phyloP scores from a whole-genome alignment of 2,797 vertebrate species.

The Pipistrellus kuhlii region DNA sequence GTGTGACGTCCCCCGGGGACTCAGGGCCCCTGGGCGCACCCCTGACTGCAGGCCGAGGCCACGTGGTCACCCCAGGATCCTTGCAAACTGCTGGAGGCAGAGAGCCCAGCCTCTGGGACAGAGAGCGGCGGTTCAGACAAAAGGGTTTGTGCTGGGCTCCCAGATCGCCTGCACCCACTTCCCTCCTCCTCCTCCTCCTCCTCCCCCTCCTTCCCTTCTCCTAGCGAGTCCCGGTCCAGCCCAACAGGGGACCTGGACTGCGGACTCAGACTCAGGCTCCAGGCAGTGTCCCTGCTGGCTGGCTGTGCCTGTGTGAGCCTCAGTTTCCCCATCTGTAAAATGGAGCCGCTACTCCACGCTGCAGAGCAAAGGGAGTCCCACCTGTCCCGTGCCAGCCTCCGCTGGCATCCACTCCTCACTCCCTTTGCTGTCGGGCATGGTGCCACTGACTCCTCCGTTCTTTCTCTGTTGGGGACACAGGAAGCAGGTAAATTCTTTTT shows the following conservation, averaged over 20 bases:
- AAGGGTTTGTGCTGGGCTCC: background rate
- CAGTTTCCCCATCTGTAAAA: slow-evolving; percentile 16
- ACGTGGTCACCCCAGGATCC: background rate
- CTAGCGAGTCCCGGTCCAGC: background rate
- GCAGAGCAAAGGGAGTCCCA: background rate
- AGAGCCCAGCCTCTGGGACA: background rate
- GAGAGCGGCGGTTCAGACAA: background rate
- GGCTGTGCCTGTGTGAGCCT: background rate
- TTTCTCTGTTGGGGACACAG: background rate
- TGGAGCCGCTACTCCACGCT: background rate
- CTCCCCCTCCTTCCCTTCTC: too few species aligned
- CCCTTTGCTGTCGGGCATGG: background rate
- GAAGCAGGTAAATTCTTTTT: background rate
- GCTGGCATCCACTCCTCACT: too few species aligned
- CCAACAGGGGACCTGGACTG: background rate
- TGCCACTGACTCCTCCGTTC: background rate
- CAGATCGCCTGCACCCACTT: background rate
- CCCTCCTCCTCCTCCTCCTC: too few species aligned
- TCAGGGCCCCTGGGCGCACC: background rate
- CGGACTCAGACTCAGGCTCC: background rate
- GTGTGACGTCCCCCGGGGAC: background rate
- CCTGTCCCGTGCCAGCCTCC: rapidly evolving
- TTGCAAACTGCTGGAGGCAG: background rate
- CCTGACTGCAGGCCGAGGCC: background rate
- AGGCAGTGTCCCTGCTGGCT: background rate